Percentiles rank a stretch among this genome's conserved stretches.
Evolutionary conservation across 2,888 invertebrate genomes (phyloP).

Genomic region (Thera obeliscata): DNA sequence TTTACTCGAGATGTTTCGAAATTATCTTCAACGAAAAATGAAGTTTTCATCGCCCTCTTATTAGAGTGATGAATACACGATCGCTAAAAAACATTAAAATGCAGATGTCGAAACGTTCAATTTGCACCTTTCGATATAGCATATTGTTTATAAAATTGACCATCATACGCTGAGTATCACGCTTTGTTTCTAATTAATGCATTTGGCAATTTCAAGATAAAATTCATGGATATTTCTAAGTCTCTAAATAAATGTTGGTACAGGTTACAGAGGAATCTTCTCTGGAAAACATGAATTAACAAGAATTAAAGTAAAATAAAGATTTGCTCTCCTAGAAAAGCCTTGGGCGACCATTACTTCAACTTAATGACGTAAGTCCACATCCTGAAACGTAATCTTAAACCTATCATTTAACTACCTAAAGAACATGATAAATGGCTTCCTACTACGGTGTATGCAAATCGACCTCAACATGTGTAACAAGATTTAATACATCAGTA

Average conservation of each 20-base stretch:
- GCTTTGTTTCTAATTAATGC: constrained; percentile 34
- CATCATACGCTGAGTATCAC: constrained; percentile 15
- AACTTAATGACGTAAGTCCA: not conserved
- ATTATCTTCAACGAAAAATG: constrained; percentile 53
- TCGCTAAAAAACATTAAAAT: not conserved
- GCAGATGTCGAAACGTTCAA: constrained; percentile 8
- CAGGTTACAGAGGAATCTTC: not conserved
- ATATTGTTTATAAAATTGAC: constrained; percentile 19
- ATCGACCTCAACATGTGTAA: constrained; percentile 48
- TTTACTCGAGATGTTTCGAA: constrained; percentile 55
- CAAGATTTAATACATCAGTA: constrained; percentile 56
- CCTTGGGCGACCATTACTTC: not conserved
- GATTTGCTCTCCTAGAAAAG: not conserved
- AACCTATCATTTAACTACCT: not conserved
- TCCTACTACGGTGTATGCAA: constrained; percentile 46
- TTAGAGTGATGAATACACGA: constrained; percentile 30
- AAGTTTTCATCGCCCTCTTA: constrained; percentile 44
- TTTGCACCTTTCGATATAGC: constrained; percentile 39
- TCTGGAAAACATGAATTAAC: not conserved
- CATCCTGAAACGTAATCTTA: not conserved
- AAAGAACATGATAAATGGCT: constrained; percentile 34
- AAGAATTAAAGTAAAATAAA: not conserved
- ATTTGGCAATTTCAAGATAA: constrained; percentile 1
- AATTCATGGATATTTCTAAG: too few species aligned
- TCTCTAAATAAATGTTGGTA: not conserved